Base-by-base conservation (phyloP, 92 coral and sea anemone species). In the Parazoanthus atlanticus region DNA sequence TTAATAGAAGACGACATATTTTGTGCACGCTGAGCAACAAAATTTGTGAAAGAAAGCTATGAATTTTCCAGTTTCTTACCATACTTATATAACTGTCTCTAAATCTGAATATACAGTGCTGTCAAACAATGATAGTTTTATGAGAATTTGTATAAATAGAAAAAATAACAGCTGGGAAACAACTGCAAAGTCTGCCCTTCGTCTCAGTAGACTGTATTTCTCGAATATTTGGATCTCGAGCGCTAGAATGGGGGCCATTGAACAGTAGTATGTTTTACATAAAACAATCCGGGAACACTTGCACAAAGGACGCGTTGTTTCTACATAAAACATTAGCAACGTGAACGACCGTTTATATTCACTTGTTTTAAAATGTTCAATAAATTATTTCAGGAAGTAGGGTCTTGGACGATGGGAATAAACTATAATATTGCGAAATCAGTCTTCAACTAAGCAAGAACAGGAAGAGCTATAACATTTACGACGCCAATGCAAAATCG, bases 301-400 rank as follows among this genome's bases (percentile, higher is more conserved):
- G 26, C 66, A 69, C 58, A 69, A 40, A 84, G 38, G 28, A 84
- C 26, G 78, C 5, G 30, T 84, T 28, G 46, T 70, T 70, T 43
- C 40, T 71, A 69, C 73, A 81, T 61, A 32, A 56, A 81, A 41
- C 46, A 54, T 33, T 54, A 80, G 54, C 69, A 30, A 80, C 69
- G 8, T 29, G 33, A 56, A 64, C 32, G 43, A 74, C 15, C 78
- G 78, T 74, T 34, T 40, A 9, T 47, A 40, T 43, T 19, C 64
- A 41, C 56, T 25, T 46, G 65, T 70, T 74, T 16, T 74, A 33
- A 28, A 77, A 25, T 52, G 58, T 73, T 73, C 77, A 81, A 43
- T 36, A 66, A n/a, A 69, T 82, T 21, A 67, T 64, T 12, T 19
- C 78, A 84, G 87, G 77, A 46, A 70, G 78, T 70, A 41, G 76